Conservation (phyloP, 1,140 invertebrate species). For the Hormaphis cornu region DNA sequence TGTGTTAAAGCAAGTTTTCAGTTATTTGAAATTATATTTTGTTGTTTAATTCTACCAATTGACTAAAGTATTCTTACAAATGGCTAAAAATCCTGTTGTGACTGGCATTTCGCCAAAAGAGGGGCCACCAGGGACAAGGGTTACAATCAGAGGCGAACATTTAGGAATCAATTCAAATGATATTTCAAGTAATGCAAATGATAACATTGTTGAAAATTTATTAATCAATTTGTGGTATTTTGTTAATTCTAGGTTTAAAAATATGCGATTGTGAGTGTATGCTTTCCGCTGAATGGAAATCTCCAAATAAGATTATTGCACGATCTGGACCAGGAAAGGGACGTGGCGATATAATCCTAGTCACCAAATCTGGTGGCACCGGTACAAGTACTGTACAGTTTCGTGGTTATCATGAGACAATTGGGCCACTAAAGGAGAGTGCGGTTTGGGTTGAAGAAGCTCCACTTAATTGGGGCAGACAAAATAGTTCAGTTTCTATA, state of each 20-base stretch:
- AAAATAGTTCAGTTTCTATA: conserved; percentile 70
- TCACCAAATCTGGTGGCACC: conserved; percentile 77
- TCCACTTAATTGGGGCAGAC: conserved; percentile 64
- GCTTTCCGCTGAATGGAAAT: conserved; percentile 95
- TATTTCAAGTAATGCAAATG: conserved; percentile 61
- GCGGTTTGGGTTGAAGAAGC: conserved; percentile 98
- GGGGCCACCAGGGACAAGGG: conserved; percentile 89
- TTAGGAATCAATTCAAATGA: conserved; percentile 76
- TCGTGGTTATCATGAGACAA: conserved; percentile 72
- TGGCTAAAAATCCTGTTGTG: conserved; percentile 74
- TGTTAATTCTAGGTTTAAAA: conserved; percentile 61
- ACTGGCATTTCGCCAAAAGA: conserved; percentile 97
- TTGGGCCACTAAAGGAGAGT: conserved; percentile 91
- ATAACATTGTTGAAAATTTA: neutral
- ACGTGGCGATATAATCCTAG: conserved; percentile 90
- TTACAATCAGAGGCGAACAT: conserved; percentile 93
- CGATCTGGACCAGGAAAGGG: conserved; percentile 88
- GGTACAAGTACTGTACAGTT: conserved; percentile 95
- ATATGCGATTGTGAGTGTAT: conserved; percentile 94
- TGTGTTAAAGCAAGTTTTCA: too few species aligned
- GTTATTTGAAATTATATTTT: too few species aligned
- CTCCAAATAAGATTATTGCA: conserved; percentile 91
- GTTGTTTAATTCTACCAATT: too few species aligned
- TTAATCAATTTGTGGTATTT: neutral
- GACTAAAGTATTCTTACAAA: too few species aligned